Conservation (phyloP, 1,140 invertebrate genomes). For the Carposina sasakii region DNA sequence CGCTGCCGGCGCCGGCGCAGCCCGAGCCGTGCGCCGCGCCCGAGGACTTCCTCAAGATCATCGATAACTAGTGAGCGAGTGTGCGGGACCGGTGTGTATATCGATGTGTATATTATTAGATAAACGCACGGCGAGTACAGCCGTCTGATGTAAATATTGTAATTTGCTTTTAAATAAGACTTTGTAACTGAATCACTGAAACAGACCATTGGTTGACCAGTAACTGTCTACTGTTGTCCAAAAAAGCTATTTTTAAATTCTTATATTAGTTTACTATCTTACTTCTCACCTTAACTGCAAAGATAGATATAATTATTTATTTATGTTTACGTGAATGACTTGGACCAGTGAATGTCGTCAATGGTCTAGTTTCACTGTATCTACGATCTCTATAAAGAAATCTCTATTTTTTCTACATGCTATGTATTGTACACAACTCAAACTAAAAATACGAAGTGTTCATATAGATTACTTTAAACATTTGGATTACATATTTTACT, state of each 20-base stretch:
- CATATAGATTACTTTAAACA: conserved; percentile 54
- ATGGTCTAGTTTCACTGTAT: conserved; percentile 69
- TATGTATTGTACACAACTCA: conserved; percentile 69
- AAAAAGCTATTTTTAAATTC: no score
- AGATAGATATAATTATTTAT: no score
- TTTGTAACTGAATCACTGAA: conserved; percentile 63
- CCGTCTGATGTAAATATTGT: conserved; percentile 65
- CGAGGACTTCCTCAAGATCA: conserved; percentile 57
- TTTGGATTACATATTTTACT: conserved; percentile 24
- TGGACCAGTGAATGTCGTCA: conserved; percentile 29
- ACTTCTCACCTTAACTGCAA: no score
- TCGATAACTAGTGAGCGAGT: conserved; percentile 44
- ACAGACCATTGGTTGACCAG: conserved; percentile 64
- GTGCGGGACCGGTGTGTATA: conserved; percentile 32
- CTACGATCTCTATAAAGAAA: conserved; percentile 67
- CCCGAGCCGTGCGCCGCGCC: conserved; percentile 41
- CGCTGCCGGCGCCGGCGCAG: conserved; percentile 33
- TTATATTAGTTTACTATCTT: no score
- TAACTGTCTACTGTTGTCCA: no score
- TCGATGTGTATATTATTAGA: conserved; percentile 56
- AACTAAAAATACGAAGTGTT: conserved; percentile 65
- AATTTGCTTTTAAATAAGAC: conserved; percentile 62
- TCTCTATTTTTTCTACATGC: conserved; percentile 72
- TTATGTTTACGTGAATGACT: no score
- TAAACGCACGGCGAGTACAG: conserved; percentile 39